phyloP scores from a whole-genome alignment of 2,797 vertebrate species.

The Melanotaenia boesemani region DNA sequence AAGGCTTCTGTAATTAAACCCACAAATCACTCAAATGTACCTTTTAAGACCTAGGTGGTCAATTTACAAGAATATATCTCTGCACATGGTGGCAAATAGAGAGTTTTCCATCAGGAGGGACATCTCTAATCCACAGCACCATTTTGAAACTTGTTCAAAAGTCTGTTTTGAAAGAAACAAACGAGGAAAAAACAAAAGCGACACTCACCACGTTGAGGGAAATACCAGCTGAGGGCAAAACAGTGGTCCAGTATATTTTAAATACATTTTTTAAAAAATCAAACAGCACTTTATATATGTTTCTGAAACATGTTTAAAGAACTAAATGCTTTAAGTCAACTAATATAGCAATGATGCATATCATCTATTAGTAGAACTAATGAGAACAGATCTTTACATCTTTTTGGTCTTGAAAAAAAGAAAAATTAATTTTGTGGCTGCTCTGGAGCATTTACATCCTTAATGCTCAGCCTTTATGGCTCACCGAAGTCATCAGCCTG shows the following conservation, averaged over 20 bases:
- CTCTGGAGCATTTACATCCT: neutral
- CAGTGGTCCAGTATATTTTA: slow-evolving; percentile 26
- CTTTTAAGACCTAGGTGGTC: slow-evolving; percentile 49
- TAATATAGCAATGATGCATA: neutral
- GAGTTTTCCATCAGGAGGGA: slow-evolving; percentile 21
- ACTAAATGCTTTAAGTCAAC: neutral
- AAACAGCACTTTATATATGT: neutral
- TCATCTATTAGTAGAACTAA: neutral
- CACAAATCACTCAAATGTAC: slow-evolving; percentile 1
- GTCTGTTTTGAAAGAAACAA: neutral
- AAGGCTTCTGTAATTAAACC: neutral
- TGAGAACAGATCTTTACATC: neutral
- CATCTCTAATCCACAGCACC: slow-evolving; percentile 34
- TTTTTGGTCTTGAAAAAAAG: neutral
- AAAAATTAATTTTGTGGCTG: neutral
- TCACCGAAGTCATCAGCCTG: neutral
- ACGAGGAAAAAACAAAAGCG: neutral
- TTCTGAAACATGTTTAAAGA: slow-evolving; percentile 1
- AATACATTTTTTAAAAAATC: slow-evolving; percentile 8
- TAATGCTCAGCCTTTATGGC: too few species aligned
- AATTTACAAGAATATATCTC: slow-evolving; percentile 31
- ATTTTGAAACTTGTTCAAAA: slow-evolving; percentile 4
- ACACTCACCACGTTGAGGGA: neutral
- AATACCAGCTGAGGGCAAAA: slow-evolving; percentile 10
- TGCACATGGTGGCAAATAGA: slow-evolving; percentile 9